A percentile compares a stretch with the other conserved stretches of the same genome.
Evolutionary conservation across 2,888 invertebrate species (phyloP).

Genomic region (Calameuta pallipes): DNA sequence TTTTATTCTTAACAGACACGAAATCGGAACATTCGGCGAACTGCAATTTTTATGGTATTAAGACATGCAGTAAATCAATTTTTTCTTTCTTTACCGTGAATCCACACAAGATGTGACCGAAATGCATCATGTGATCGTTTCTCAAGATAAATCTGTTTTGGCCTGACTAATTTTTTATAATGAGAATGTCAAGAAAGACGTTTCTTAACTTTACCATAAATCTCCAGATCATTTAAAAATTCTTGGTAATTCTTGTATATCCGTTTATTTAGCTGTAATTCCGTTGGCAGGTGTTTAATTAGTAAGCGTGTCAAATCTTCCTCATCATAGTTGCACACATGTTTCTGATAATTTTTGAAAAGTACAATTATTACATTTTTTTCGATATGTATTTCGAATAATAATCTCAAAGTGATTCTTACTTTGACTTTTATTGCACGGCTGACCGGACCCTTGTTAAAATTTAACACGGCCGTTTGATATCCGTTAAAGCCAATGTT

Average conservation of each 20-base stretch:
- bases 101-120: background rate
- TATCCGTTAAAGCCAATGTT: conserved; percentile 38
- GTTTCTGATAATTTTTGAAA: background rate
- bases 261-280: conserved; percentile 26
- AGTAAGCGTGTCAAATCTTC: conserved; percentile 22
- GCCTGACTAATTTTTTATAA: background rate
- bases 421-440: conserved; percentile 10
- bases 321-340: background rate
- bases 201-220: conserved; percentile 26
- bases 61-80: background rate
- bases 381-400: background rate
- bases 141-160: background rate
- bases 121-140: background rate
- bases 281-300: conserved; percentile 24
- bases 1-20: background rate
- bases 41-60: background rate
- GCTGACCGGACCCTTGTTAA: conserved; percentile 7
- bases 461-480: conserved; percentile 30
- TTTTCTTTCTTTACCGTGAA: background rate
- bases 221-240: conserved; percentile 32
- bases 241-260: conserved; percentile 31
- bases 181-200: background rate
- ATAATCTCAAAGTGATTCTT: background rate
- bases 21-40: too few species aligned
- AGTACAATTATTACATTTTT: background rate